These are phyloP conservation scores for Drosophila prolongata DNA, from an alignment of 2,888 invertebrate species.

Conservation along the genomic window DNA sequence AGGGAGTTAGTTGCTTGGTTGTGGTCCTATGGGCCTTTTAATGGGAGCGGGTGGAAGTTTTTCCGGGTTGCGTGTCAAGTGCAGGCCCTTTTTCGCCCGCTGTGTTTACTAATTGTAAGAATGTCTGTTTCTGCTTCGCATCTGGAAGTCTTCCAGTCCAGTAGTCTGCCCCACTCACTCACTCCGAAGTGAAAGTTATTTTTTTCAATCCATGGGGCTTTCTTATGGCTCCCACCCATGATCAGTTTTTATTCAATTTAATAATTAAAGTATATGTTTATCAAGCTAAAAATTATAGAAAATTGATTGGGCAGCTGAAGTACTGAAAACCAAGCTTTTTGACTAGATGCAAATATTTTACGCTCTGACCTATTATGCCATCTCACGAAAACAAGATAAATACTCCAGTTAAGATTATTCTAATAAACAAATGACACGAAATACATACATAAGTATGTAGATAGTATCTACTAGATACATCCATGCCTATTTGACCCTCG, in stretches of 20 bases:
- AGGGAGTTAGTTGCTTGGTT: not conserved
- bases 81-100: constrained; percentile 22
- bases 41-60: constrained; percentile 11
- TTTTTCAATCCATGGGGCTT: not conserved
- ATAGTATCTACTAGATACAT: too few species aligned
- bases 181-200: not conserved
- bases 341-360: too few species aligned
- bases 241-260: not conserved
- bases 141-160: constrained; percentile 16
- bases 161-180: not conserved
- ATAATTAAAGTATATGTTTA: too few species aligned
- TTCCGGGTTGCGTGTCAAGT: constrained; percentile 38
- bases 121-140: constrained; percentile 23
- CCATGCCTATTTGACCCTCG: too few species aligned
- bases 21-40: not conserved
- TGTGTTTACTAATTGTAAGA: constrained; percentile 27
- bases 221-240: not conserved
- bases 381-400: too few species aligned
- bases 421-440: too few species aligned
- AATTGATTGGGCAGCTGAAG: too few species aligned
- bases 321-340: too few species aligned
- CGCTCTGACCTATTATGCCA: too few species aligned
- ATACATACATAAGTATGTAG: too few species aligned
- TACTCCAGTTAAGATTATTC: too few species aligned
- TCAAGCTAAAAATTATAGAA: too few species aligned